Base-by-base conservation (phyloP, 2,113 vertebrate species). In the Pseudopipra pipra region DNA sequence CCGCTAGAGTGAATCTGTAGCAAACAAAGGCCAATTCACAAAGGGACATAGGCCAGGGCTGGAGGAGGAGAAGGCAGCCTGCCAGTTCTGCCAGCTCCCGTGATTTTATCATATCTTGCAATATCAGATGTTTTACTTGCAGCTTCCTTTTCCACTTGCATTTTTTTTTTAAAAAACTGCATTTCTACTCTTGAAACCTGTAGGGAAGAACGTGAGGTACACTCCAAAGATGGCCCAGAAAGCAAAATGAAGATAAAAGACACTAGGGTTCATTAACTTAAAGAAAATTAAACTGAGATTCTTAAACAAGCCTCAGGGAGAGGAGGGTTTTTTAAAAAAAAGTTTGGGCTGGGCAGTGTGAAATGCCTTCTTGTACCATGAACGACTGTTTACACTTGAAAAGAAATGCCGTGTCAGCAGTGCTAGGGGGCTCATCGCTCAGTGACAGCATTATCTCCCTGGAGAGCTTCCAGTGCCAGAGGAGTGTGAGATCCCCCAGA, bases 21-120 rank as follows among this genome's bases (percentile, higher is more conserved):
- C 71, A 76, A 93, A 97, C 94, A 97, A 96, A 96, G 86, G 84
- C 22, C 85, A 81, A 96, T 97, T 97, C 89, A 95, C 85, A 79
- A 83, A 87, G 72, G 84, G 52, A 56, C 83, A 31, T 1, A 37
- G 85, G 74, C 52, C 73, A 5, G 19, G 52, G 75, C 31, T 72
- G 85, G 76, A 90, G 96, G 83, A 94, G 93, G 68, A 92, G 41
- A 61, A 76, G 92, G 90, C 90, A 92, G 85, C 73, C 90, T 90
- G 92, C 92, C 92, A 90, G 96, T 3, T 24, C 88, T 89, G 83
- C 93, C 93, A 85, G 70, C 92, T 89, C 80, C 84, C 14, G 23
- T 84, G 83, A 87, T 90, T 89, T 81, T 81, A 84, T 86, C 95
- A 43, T 78, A 49, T 92, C 86, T 54, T 84, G 85, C 80, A 49